Percentiles rank a stretch among this genome's conserved stretches.
Evolutionary conservation across 2,113 vertebrate genomes (phyloP).

Genomic region (Caranx ignobilis): DNA sequence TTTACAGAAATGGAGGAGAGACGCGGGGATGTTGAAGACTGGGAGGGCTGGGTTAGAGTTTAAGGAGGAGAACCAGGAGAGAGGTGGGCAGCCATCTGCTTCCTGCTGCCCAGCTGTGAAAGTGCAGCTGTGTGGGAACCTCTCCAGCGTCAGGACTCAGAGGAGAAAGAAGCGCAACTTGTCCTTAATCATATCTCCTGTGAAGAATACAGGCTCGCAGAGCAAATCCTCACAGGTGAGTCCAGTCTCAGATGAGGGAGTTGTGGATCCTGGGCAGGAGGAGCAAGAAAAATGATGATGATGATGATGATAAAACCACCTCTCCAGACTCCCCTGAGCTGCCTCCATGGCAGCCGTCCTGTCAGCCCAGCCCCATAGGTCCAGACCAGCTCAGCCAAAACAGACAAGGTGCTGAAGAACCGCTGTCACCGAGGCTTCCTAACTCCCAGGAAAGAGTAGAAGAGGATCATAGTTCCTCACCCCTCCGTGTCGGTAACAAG

Average conservation of each 20-base stretch:
- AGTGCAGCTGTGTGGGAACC: constrained; percentile 60
- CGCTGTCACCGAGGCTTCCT: constrained; percentile 50
- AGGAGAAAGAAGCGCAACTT: constrained; percentile 74
- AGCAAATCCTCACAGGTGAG: constrained; percentile 68
- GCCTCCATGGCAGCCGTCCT: constrained; percentile 89
- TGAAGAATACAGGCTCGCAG: constrained; percentile 55
- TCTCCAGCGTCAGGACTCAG: constrained; percentile 67
- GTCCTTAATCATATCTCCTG: constrained; percentile 69
- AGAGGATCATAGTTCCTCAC: constrained; percentile 69
- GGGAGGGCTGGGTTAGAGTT: not conserved
- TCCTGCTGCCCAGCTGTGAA: constrained; percentile 31
- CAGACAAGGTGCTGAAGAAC: constrained; percentile 51
- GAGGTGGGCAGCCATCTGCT: constrained; percentile 20
- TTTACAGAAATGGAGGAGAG: constrained; percentile 83
- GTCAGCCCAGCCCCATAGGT: constrained; percentile 75
- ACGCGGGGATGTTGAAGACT: constrained; percentile 18
- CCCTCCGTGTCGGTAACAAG: constrained; percentile 65
- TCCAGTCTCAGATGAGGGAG: constrained; percentile 58
- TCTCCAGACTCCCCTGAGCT: constrained; percentile 88
- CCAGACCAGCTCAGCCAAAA: constrained; percentile 33
- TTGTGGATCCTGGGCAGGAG: constrained; percentile 60
- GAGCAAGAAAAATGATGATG: constrained; percentile 68
- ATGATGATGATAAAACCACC: constrained; percentile 69
- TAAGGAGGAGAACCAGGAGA: constrained; percentile 16
- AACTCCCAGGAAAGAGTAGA: constrained; percentile 39